Conservation (phyloP, 2,797 vertebrate genomes). For the Enteromius mattozi region DNA sequence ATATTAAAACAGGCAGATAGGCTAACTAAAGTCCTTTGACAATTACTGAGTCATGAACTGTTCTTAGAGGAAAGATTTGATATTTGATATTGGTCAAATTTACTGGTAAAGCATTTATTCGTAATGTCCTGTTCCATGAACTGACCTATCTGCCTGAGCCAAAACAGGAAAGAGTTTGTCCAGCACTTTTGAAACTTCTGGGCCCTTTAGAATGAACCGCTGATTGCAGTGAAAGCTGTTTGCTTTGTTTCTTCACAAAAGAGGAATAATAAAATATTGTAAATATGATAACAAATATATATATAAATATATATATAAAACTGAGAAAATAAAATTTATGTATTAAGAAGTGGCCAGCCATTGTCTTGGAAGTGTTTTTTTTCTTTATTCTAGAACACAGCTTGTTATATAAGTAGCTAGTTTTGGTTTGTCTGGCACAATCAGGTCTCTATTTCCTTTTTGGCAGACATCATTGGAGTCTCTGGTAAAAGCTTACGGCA, state of each 20-base stretch:
- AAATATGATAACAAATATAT: slow-evolving; percentile 82
- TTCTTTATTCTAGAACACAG: background rate
- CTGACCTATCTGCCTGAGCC: slow-evolving; percentile 29
- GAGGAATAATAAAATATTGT: slow-evolving; percentile 81
- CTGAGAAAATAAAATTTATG: slow-evolving; percentile 83
- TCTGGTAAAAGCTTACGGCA: background rate
- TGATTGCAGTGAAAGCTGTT: slow-evolving; percentile 81
- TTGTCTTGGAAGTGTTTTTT: slow-evolving; percentile 37
- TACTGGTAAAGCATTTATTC: slow-evolving; percentile 39
- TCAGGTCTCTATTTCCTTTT: background rate
- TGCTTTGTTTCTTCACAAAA: slow-evolving; percentile 79
- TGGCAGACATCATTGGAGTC: background rate
- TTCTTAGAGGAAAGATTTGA: slow-evolving; percentile 30
- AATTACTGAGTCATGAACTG: slow-evolving; percentile 12
- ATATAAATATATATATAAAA: slow-evolving; percentile 71
- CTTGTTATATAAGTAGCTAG: background rate
- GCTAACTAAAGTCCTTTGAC: slow-evolving; percentile 30
- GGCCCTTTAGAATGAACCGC: slow-evolving; percentile 80
- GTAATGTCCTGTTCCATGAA: slow-evolving; percentile 28
- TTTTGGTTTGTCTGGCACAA: background rate
- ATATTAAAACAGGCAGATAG: slow-evolving; percentile 9
- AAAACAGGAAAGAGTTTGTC: slow-evolving; percentile 57
- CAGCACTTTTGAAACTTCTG: slow-evolving; percentile 79
- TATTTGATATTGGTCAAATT: slow-evolving; percentile 33
- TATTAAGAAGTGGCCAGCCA: slow-evolving; percentile 66